Percentiles rank a stretch among this genome's conserved stretches.
These are phyloP conservation scores for Molossus alvarezi DNA, from an alignment of 2,797 vertebrate genomes.

Conservation along the genomic window DNA sequence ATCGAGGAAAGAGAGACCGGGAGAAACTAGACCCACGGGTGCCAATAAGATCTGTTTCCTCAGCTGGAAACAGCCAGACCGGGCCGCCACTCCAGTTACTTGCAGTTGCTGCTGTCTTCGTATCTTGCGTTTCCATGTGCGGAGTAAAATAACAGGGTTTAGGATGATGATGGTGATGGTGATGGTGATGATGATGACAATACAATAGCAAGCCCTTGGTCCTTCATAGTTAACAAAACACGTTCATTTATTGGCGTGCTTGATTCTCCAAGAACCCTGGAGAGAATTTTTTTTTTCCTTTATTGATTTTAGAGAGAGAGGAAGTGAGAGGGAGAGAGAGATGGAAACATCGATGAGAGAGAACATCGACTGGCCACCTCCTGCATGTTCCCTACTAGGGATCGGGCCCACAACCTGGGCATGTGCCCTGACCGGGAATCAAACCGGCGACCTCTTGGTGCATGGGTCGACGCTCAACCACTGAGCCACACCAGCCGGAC, in stretches of 20 bases:
- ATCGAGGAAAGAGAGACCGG: neutral
- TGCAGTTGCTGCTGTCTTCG: neutral
- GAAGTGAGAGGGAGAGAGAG: too few species aligned
- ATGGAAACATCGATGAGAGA: too few species aligned
- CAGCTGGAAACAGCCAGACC: neutral
- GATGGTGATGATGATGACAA: neutral
- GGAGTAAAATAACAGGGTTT: neutral
- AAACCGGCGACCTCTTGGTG: too few species aligned
- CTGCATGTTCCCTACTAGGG: too few species aligned
- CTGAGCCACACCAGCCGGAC: neutral
- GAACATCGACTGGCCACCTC: too few species aligned
- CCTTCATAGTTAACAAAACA: neutral
- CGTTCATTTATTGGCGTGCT: neutral
- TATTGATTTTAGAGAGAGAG: too few species aligned
- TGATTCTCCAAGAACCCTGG: slow-evolving; percentile 33
- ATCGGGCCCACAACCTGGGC: too few species aligned
- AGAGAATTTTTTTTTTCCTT: slow-evolving; percentile 7
- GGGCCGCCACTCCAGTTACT: neutral
- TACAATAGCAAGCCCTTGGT: neutral
- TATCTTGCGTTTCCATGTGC: neutral
- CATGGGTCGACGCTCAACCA: too few species aligned
- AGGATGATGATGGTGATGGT: rapidly evolving
- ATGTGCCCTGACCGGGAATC: too few species aligned
- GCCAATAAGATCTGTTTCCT: neutral
- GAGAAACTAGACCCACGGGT: neutral